These are phyloP conservation scores for Apotomis betuletana DNA, from an alignment of 2,888 invertebrate genomes.

Conservation along the genomic window DNA sequence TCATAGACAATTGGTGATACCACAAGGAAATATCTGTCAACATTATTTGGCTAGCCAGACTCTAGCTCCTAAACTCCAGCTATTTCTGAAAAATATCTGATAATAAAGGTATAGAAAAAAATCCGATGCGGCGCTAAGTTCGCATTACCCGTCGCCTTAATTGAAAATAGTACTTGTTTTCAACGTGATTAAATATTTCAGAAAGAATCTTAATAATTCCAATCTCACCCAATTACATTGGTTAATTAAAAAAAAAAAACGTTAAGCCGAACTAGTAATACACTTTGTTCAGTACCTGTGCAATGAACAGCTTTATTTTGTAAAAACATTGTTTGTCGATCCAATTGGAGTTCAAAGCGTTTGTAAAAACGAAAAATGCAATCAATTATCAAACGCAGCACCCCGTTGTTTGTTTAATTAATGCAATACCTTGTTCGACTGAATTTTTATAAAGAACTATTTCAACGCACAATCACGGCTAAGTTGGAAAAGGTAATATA, in stretches of 20 bases:
- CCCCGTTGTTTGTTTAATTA: not conserved
- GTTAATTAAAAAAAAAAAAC: not conserved
- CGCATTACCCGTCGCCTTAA: no score
- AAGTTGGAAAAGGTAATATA: no score
- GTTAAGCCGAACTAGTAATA: not conserved
- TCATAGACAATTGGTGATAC: no score
- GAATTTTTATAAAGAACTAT: not conserved
- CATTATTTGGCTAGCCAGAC: no score
- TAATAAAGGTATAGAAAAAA: no score
- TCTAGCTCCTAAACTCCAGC: no score
- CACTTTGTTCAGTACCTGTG: not conserved
- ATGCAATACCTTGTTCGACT: not conserved
- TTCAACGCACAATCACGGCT: no score
- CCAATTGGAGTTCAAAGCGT: not conserved
- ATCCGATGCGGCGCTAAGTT: no score
- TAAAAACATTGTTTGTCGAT: not conserved
- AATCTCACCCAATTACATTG: not conserved
- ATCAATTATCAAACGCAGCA: not conserved
- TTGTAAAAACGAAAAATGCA: constrained; percentile 5
- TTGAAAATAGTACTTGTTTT: no score
- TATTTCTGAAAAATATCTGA: no score
- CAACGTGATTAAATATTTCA: not conserved
- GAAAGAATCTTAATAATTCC: not conserved
- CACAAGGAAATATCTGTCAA: no score
- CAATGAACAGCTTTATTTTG: constrained; percentile 2